phyloP scores from a whole-genome alignment of 2,888 invertebrate species.

The Trissonchulus latispiculum region DNA sequence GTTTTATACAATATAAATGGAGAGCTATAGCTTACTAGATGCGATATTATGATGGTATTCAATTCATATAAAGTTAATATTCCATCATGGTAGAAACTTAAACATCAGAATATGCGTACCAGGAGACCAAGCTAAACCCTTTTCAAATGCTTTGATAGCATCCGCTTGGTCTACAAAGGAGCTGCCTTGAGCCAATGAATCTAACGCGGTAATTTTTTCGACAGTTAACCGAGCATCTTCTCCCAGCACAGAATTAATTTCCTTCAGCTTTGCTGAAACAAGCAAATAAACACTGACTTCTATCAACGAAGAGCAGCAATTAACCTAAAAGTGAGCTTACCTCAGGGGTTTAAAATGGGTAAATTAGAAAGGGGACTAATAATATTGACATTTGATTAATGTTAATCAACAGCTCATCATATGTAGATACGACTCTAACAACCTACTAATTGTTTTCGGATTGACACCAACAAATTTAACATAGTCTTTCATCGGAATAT shows the following conservation, averaged over 20 bases:
- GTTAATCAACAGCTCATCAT: too few relatives aligned
- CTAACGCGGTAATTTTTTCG: background rate
- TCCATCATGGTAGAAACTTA: too few relatives aligned
- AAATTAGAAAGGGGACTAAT: too few relatives aligned
- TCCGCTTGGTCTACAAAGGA: background rate
- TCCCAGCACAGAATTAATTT: background rate
- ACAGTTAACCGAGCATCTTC: background rate
- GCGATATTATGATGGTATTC: too few relatives aligned
- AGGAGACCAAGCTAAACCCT: constrained; percentile 34
- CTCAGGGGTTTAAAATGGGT: too few relatives aligned
- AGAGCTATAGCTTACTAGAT: too few relatives aligned
- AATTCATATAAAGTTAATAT: too few relatives aligned
- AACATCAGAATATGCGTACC: constrained; percentile 41
- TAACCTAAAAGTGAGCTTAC: background rate
- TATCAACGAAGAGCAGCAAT: background rate
- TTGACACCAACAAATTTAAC: constrained; percentile 10
- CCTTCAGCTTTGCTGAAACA: constrained; percentile 20
- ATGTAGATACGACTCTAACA: too few relatives aligned
- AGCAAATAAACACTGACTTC: background rate
- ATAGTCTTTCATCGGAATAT: constrained; percentile 31
- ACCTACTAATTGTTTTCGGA: background rate
- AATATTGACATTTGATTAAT: too few relatives aligned
- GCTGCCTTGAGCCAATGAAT: background rate
- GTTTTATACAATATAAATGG: constrained; percentile 37
- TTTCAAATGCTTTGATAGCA: constrained; percentile 30